Evolutionary conservation across 2,113 vertebrate genomes (phyloP).

Genomic region (Triplophysa rosa): DNA sequence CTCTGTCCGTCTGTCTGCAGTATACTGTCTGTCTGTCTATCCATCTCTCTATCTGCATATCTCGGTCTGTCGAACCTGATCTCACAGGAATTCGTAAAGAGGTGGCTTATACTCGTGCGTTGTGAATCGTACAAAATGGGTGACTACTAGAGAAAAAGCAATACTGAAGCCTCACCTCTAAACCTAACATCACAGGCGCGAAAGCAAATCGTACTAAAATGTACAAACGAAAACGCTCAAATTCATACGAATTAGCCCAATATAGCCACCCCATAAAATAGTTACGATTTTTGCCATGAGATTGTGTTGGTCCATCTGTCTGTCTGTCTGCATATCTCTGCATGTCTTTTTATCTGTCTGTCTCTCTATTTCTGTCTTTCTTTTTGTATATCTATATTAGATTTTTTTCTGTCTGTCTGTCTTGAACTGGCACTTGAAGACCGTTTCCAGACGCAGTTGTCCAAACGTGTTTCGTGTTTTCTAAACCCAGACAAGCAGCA

Average conservation of each 20-base stretch:
- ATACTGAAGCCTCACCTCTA: too few relatives aligned
- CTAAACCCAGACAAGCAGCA: constrained; percentile 11
- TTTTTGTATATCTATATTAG: too few relatives aligned
- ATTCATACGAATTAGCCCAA: too few relatives aligned
- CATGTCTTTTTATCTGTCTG: not conserved
- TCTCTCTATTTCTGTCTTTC: not conserved
- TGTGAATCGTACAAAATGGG: too few relatives aligned
- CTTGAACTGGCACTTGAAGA: not conserved
- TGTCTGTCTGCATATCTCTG: not conserved
- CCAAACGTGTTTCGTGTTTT: constrained; percentile 6
- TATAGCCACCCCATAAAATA: too few relatives aligned
- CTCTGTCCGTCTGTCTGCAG: not conserved
- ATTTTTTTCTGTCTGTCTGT: not conserved
- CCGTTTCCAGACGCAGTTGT: not conserved
- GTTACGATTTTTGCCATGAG: too few relatives aligned
- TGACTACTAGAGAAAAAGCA: too few relatives aligned
- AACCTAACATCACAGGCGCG: too few relatives aligned
- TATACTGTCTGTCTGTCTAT: not conserved
- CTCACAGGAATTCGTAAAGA: too few relatives aligned
- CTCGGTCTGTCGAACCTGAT: not conserved
- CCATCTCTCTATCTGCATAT: not conserved
- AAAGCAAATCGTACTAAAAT: too few relatives aligned
- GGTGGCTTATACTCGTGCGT: too few relatives aligned
- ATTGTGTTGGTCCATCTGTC: not conserved
- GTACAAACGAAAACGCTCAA: too few relatives aligned